Evolutionary conservation across 2,113 vertebrate species (phyloP).

Genomic region (Epinephelus cyanopodus): DNA sequence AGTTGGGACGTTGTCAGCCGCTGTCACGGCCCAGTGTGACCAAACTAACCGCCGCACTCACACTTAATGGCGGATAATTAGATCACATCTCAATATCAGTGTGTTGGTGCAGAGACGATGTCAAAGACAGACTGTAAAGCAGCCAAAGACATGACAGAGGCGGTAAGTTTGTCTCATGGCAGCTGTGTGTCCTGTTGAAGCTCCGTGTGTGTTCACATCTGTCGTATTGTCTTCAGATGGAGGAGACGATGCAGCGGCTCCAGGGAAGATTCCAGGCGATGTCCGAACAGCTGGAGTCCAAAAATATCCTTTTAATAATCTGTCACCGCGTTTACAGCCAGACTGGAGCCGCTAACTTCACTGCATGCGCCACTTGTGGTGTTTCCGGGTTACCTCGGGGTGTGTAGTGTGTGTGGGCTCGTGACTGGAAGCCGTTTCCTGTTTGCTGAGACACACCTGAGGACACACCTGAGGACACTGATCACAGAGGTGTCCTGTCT

Average conservation of each 20-base stretch:
- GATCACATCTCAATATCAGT: accelerated
- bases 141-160: constrained; percentile 68
- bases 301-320: constrained; percentile 88
- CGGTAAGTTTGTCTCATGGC: constrained; percentile 60
- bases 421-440: background rate
- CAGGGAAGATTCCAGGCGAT: constrained; percentile 87
- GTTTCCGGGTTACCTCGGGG: background rate
- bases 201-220: background rate
- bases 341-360: background rate
- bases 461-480: constrained; percentile 10
- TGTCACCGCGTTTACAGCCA: background rate
- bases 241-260: constrained; percentile 85
- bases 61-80: accelerated
- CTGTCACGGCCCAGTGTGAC: background rate
- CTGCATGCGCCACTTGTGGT: background rate
- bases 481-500: background rate
- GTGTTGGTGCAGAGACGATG: constrained; percentile 55
- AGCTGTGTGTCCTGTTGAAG: background rate
- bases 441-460: background rate
- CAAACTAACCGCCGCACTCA: accelerated
- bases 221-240: constrained; percentile 81
- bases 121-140: constrained; percentile 67
- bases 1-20: background rate
- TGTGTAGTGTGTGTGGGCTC: background rate
- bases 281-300: constrained; percentile 84